Evolutionary conservation across 2,888 invertebrate genomes (phyloP), one percentile per base, ranked within the genome.

Genomic region (Marasmarcha lunaedactyla): DNA sequence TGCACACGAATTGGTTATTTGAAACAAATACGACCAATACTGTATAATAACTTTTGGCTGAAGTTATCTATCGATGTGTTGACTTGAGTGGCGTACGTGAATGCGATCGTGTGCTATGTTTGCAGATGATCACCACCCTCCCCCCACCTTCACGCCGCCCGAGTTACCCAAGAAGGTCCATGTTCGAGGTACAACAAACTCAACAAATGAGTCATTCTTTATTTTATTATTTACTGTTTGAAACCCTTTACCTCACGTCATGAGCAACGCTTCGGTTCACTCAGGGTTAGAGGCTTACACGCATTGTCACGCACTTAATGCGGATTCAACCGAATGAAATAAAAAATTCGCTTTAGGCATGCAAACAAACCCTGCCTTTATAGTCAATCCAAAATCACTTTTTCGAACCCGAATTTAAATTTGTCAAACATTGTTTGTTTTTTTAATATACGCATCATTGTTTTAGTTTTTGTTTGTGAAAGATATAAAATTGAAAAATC

Each of bases 121-220:
- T 94, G 88, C 94, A 94, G 94, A 94, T 93, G 94, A 94, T 88
- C 93, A 93, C 90, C 94, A 94, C 88, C 93, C 94, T 90, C 94
- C 94, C 88, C 95, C 95, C 87, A 95, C 95, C 88, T 95, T 95
- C 89, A 96, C 95, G 88, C 95, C 95, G 89, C 95, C 95, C 90
- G 95, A 95, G 92, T 93, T 96, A 89, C 95, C 95, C 89, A 96
- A 96, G 92, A 93, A 94, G 92, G 94, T 94, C 90, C 95, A 95
- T 91, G 91, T 94, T 86, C 90, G 95, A 94, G 95, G 95, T 94
- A 87, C 85, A 78, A 73, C 77, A 71, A 71, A 66, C 71, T 70
- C 69, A 69, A 68, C 63, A 65, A 69, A 72, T 72, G 76, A 74
- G 78, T 69, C 71, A 55, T 74, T 76, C 61, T 68, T 67, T 62